Evolutionary conservation across 1,140 invertebrate species (phyloP), one percentile per base, ranked within the genome.

Genomic region (Drosophila hydei): DNA sequence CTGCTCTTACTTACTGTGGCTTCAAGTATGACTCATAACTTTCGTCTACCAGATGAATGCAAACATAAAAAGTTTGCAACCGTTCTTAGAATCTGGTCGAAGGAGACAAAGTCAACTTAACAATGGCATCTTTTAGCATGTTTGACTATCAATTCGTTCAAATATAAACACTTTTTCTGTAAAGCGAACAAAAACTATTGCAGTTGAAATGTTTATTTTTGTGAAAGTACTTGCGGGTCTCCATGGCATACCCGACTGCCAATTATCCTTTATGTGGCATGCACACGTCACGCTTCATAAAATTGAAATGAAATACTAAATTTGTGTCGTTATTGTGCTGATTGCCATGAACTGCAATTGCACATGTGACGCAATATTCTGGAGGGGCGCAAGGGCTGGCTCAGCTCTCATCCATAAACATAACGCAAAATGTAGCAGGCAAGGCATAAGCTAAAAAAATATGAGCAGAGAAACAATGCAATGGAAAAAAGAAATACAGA

Each of bases 271-370:
- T 87, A 73, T 74, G 63, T 30, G 40, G 51, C 60, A 48, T 70
- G 61, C 80, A 77, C 65, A 60, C 60, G 77, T 80, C 63, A 87
- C 74, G 77, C 77, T 75, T 71, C 70, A 85, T 85, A 87, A 85
- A 87, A 72, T 64, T 80, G 77, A 81, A 87, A 85, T 87, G 77
- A 85, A 87, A 85, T 75, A 87, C 73, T 87, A 75, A 80, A 87
- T 67, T 87, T 69, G 58, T 25, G 69, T 87, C 74, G 62, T 87
- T 87, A 74, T 74, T 72, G 52, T 75, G 48, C 81, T 85, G 77
- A 87, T 87, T 85, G 81, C 81, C 81, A 75, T 77, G 77, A 85
- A 81, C 77, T 85, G 81, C 81, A 87, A 75, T 80, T 81, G 81
- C 81, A 87, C 75, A 67, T 43, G 68, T 45, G 63, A 84, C 12